Percentiles rank a stretch among this genome's conserved stretches.
These are phyloP conservation scores for Sciaenops ocellatus DNA, from an alignment of 2,797 vertebrate species.

Conservation along the genomic window DNA sequence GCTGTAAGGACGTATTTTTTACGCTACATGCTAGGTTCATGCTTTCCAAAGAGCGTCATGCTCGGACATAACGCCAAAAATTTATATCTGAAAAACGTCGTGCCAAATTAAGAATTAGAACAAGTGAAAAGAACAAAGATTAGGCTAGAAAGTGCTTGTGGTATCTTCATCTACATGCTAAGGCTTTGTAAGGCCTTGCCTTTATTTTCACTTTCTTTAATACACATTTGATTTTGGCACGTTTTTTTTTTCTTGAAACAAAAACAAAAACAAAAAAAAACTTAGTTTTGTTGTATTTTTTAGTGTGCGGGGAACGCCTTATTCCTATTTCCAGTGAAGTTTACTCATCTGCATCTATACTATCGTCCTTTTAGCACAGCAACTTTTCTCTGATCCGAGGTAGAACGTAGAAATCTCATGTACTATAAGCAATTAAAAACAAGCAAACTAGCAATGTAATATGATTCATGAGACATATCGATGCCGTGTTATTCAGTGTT, in stretches of 20 bases:
- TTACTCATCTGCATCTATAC: slow-evolving; percentile 73
- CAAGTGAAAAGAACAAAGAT: slow-evolving; percentile 21
- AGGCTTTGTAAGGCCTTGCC: slow-evolving; percentile 8
- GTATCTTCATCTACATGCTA: background rate
- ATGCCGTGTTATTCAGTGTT: slow-evolving; percentile 61
- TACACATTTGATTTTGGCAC: slow-evolving; percentile 47
- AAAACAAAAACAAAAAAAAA: slow-evolving; percentile 24
- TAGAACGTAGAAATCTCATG: slow-evolving; percentile 68
- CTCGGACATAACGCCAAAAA: slow-evolving; percentile 66
- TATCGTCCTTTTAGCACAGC: slow-evolving; percentile 68
- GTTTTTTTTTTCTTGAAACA: slow-evolving; percentile 27
- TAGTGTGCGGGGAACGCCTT: slow-evolving; percentile 73
- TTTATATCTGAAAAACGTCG: slow-evolving; percentile 54
- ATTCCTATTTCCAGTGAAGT: slow-evolving; percentile 70
- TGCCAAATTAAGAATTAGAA: slow-evolving; percentile 50
- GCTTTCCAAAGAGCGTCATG: slow-evolving; percentile 62
- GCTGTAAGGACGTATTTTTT: slow-evolving; percentile 48
- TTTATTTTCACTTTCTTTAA: slow-evolving; percentile 38
- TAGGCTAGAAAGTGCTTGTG: slow-evolving; percentile 6
- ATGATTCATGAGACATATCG: slow-evolving; percentile 63
- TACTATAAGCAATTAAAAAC: slow-evolving; percentile 80
- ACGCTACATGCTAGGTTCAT: slow-evolving; percentile 53
- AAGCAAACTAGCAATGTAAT: slow-evolving; percentile 71
- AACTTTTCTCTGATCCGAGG: slow-evolving; percentile 56
- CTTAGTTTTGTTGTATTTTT: slow-evolving; percentile 53